phyloP scores from a whole-genome alignment of 2,113 vertebrate species.

The Puntigrus tetrazona region DNA sequence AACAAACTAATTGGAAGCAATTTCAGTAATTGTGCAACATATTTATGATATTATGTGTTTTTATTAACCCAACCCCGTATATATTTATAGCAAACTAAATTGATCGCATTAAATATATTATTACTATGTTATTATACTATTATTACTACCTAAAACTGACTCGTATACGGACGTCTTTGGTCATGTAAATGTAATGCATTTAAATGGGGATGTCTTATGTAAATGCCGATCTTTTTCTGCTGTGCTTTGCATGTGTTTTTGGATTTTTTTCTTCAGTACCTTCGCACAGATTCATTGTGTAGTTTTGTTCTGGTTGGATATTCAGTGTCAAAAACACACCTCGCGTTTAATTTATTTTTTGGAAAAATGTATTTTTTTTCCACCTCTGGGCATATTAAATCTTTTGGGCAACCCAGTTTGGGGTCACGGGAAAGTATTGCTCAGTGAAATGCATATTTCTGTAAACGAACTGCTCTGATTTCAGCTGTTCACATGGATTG shows the following conservation, averaged over 20 bases:
- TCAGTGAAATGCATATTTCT: conserved; percentile 15
- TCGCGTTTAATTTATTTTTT: background rate
- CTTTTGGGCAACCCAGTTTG: background rate
- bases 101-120: background rate
- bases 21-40: too few species aligned
- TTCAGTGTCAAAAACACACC: background rate
- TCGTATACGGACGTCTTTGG: background rate
- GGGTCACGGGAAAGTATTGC: background rate
- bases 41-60: too few species aligned
- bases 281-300: background rate
- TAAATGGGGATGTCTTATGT: background rate
- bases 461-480: background rate
- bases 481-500: background rate
- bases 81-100: background rate
- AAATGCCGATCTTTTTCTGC: background rate
- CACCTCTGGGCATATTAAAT: too few species aligned
- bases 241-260: conserved; percentile 6
- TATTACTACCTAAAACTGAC: background rate
- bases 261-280: background rate
- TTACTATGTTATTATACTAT: too few species aligned
- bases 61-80: background rate
- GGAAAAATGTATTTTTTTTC: background rate
- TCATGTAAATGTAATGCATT: background rate
- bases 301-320: conserved; percentile 9
- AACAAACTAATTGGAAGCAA: background rate